Evolutionary conservation across 1,140 invertebrate genomes (phyloP), one percentile per base, ranked within the genome.

Genomic region (Orius laevigatus): DNA sequence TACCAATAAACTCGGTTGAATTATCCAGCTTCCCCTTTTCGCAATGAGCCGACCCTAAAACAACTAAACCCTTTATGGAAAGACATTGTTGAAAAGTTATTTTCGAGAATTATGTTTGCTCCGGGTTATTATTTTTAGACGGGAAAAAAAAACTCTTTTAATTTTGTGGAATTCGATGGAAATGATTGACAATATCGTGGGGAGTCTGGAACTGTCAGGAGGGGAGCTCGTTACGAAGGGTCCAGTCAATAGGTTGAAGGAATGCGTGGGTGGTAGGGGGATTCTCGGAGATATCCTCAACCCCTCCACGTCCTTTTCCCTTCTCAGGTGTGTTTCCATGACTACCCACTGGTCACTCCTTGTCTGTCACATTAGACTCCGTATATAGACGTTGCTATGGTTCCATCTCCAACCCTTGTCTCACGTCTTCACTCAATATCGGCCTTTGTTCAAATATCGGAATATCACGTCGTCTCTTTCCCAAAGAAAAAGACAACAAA

Each of bases 11-110:
- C 43, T 45, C 20, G 32, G 43, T 45, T 45, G 43, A 45, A 45
- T 45, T 45, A 45, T 45, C 43, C 43, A 45, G 43, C 43, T 31
- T 31, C 43, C 18, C 19, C n/a, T n/a, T 19, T 32, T 16, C 43
- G 43, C 43, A 45, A 45, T 45, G 43, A 45, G 43, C 43, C 41
- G 16, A 43, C 41, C 43, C 43, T 45, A 45, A 45, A 45, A 45
- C 43, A 45, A 45, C 43, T 45, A 45, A 45, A 45, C 43, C 43
- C 43, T 45, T 45, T 45, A 45, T 45, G 43, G 43, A 45, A 25
- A 45, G 43, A 45, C 43, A 45, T 45, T 45, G 43, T 45, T 45
- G 43, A 45, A 45, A 45, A 45, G 43, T 45, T 45, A 45, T 45
- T 45, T 18, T n/a, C 25, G 18, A 45, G 43, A 45, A 45, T 45